Conservation (phyloP, 2,888 invertebrate species). For the Dryobotodes eremita region DNA sequence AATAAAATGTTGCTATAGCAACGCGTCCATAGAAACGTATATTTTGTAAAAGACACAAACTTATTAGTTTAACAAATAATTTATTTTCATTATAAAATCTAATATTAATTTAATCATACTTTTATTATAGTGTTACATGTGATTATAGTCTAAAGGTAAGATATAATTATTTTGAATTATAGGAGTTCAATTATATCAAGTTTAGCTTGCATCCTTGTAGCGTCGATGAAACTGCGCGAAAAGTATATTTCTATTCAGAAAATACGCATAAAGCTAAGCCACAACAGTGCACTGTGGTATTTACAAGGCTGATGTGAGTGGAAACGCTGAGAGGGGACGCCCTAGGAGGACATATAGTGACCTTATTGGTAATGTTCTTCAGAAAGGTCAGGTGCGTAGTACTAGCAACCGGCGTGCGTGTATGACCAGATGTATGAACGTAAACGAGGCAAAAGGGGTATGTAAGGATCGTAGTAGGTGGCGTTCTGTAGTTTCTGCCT, state of each 20-base stretch:
- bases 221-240: constrained; percentile 22
- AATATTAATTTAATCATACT: constrained; percentile 19
- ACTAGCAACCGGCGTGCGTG: too few species aligned
- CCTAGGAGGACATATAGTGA: too few species aligned
- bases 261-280: neutral
- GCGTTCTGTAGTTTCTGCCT: too few species aligned
- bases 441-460: too few species aligned
- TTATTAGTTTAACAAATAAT: constrained; percentile 19
- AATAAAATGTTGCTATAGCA: constrained; percentile 47
- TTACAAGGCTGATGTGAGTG: too few species aligned
- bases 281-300: too few species aligned
- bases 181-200: neutral
- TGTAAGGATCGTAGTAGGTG: too few species aligned
- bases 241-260: neutral
- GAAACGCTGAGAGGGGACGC: too few species aligned
- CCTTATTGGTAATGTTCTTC: too few species aligned
- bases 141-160: constrained; percentile 48
- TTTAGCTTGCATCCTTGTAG: neutral
- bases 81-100: constrained; percentile 20
- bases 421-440: too few species aligned
- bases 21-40: constrained; percentile 68
- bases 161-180: neutral
- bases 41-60: constrained; percentile 33
- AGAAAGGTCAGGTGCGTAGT: too few species aligned
- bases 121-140: constrained; percentile 34